Base-by-base conservation (phyloP, 2,113 vertebrate genomes). In the Microtus montanus region DNA sequence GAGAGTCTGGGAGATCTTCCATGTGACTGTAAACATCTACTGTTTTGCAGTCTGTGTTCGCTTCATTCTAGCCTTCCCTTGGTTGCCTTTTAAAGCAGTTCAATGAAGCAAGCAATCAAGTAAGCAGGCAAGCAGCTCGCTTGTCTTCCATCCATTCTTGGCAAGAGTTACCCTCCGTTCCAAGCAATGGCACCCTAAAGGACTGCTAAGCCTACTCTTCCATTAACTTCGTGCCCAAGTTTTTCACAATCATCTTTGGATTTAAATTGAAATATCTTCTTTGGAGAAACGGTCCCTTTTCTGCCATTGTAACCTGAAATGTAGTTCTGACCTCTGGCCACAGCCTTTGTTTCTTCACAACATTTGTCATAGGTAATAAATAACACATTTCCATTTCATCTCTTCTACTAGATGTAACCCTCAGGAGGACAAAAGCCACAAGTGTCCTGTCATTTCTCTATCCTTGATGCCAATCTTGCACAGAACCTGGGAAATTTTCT, bases 231-330 rank as follows among this genome's bases (percentile, higher is more conserved):
- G 75, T 83, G 12, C 8, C 6, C 5, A 66, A 13, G 10, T 54
- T 82, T 66, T 9, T 90, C 14, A 6, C 26, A 70, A 2, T 26
- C 13, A 95, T 38, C 14, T 47, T 83, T 38, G 61, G 17, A 61
- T 71, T 94, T 61, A 52, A 6, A 19, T 88, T 64, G 66, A 26
- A 61, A 19, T 77, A 5, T 5, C 19, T 44, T 92, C 17, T 38
- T 94, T 71, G 66, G 52, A 94, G 80, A 93, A 91, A 63, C 9
- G 14, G 49, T 95, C 63, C 47, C 15, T 91, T 5, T 73, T 11
- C 33, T 89, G 90, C 14, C 28, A n/a, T 41, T 89, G 63, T 79
- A 89, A 90, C 75, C 64, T 47, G 93, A 89, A 94, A 20, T 30
- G 52, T 28, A 33, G 3, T 58, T 89, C 54, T 22, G 63, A 93